Base-by-base conservation (phyloP, 2,888 invertebrate species). In the Sminthurides aquaticus region DNA sequence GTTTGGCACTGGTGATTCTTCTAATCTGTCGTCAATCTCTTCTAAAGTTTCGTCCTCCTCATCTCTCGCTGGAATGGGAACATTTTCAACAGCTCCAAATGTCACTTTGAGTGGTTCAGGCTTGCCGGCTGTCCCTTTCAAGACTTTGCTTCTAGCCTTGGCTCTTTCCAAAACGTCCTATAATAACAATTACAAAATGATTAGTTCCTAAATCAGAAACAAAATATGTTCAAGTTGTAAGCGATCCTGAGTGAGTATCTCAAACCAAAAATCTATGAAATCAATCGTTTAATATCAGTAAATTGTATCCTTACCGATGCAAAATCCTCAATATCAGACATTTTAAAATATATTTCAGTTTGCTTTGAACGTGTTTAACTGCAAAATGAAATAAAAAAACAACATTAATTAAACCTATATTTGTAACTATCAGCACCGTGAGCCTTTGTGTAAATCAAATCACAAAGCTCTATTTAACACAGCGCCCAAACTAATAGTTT, bases 91-190 rank as follows among this genome's bases (percentile, higher is more conserved):
- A 15, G 22, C 34, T 58, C 58, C 22, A 58, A 52, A 52, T 5
- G 52, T 52, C 5, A 52, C 52, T 20, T 52, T 52, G 15, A 52
- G 20, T 5, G 20, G 18, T 3, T 55, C 55, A 5, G 54, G 24
- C 22, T 62, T 54, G 5, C 62, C 62, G 34, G 55, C 26, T 2
- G 55, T 62, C 8, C 34, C 25, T 43, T 62, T 62, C 29, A 62
- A 24, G 1, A 55, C 43, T 62, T 43, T 62, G n/a, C 57, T 57
- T 43, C 66, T 56, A 2, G 62, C 66, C 28, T 49, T 58, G 43
- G 66, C 66, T 29, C 62, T 49, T 49, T 57, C 66, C 43, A 66
- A 28, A 3, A 62, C 55, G 54, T 62, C 28, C 62, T 62, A 25
- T 11, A 56, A 22, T 52, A 15, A 34, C 52, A 52, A 20, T 52